Evolutionary conservation across 2,797 vertebrate species (phyloP).

Genomic region (Australoheros facetus): DNA sequence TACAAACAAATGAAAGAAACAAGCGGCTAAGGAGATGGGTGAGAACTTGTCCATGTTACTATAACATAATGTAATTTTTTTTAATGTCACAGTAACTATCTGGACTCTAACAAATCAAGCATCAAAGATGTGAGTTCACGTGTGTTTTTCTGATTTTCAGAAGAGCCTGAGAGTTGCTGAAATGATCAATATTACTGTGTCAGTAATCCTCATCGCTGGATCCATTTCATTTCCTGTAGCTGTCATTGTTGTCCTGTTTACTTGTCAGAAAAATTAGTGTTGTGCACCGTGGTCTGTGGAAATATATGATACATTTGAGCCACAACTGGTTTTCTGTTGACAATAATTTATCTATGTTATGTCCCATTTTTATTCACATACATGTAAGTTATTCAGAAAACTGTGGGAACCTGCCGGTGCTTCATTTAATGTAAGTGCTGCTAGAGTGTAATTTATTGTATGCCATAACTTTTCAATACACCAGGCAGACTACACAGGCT

Average conservation of each 20-base stretch:
- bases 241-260: slow-evolving; percentile 26
- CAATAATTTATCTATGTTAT: neutral
- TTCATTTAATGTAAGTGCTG: neutral
- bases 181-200: neutral
- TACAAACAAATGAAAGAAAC: rapidly evolving
- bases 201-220: slow-evolving; percentile 3
- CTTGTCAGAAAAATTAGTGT: neutral
- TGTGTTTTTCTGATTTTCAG: slow-evolving; percentile 27
- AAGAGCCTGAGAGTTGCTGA: neutral
- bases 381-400: neutral
- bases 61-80: neutral
- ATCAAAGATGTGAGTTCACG: neutral
- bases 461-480: neutral
- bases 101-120: neutral
- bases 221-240: slow-evolving; percentile 20
- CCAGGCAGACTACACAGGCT: neutral
- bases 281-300: neutral
- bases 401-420: neutral
- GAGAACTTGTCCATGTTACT: neutral
- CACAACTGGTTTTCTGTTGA: neutral
- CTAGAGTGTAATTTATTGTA: neutral
- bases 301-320: neutral
- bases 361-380: neutral
- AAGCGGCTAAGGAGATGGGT: neutral
- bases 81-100: neutral